Percentiles rank a stretch among this genome's conserved stretches.
These are phyloP conservation scores for Tenthredo notha DNA, from an alignment of 2,888 invertebrate species.

Conservation along the genomic window DNA sequence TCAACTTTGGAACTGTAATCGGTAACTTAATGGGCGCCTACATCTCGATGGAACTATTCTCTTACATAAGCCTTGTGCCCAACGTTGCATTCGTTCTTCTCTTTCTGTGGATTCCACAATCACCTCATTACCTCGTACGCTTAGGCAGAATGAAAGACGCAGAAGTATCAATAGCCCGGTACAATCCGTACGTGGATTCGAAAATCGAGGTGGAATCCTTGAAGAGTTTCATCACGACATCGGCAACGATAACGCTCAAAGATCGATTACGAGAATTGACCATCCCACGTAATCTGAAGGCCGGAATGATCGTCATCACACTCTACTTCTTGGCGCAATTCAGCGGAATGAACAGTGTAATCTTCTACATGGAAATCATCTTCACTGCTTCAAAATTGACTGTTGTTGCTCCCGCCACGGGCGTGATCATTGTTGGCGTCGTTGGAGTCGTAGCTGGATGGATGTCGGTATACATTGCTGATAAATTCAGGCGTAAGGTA, in stretches of 20 bases:
- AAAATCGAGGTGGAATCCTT: conserved; percentile 61
- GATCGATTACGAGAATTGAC: conserved; percentile 57
- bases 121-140: conserved; percentile 45
- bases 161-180: conserved; percentile 64
- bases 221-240: conserved; percentile 60
- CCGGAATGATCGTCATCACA: conserved; percentile 60
- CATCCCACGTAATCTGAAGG: conserved; percentile 56
- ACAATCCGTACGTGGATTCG: conserved; percentile 62
- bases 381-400: conserved; percentile 64
- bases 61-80: conserved; percentile 45
- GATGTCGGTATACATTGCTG: conserved; percentile 67
- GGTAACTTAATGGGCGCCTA: conserved; percentile 48
- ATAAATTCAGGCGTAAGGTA: conserved; percentile 70
- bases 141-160: conserved; percentile 59
- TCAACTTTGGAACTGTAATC: neutral
- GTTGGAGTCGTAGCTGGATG: conserved; percentile 59
- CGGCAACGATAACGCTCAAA: conserved; percentile 49
- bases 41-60: conserved; percentile 39
- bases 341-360: conserved; percentile 64
- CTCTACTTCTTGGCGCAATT: conserved; percentile 65
- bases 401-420: conserved; percentile 63
- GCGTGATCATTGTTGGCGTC: conserved; percentile 64
- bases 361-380: conserved; percentile 73
- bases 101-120: conserved; percentile 40
- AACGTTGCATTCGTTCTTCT: conserved; percentile 1